These are phyloP conservation scores for Zeugodacus cucurbitae DNA, from an alignment of 1,140 invertebrate genomes.

Conservation along the genomic window DNA sequence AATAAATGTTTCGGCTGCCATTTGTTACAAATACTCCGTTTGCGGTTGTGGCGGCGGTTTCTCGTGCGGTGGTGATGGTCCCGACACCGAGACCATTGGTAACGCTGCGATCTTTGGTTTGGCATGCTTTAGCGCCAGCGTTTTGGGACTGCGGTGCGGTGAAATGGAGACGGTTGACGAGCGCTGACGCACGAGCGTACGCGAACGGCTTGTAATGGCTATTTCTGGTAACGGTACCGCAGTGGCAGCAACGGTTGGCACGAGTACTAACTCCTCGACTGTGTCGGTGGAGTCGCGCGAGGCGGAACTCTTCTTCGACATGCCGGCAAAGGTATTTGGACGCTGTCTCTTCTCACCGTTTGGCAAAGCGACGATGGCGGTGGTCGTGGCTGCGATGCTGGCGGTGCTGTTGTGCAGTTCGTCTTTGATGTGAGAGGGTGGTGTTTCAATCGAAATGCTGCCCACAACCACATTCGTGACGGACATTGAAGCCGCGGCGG, in stretches of 20 bases:
- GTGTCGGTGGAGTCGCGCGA: conserved; percentile 62
- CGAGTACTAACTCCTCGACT: conserved; percentile 53
- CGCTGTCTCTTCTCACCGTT: conserved; percentile 46
- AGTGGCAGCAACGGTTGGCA: background rate
- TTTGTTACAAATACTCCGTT: conserved; percentile 67
- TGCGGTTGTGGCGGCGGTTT: conserved; percentile 60
- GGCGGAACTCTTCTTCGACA: conserved; percentile 14
- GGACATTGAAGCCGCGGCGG: conserved; percentile 52
- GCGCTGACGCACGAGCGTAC: conserved; percentile 67
- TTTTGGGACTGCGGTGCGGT: conserved; percentile 66
- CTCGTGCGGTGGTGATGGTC: conserved; percentile 80
- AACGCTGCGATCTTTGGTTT: conserved; percentile 75
- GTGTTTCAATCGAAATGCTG: conserved; percentile 62
- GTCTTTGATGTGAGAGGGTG: conserved; percentile 61
- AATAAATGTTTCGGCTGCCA: conserved; percentile 66
- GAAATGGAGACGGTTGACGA: conserved; percentile 67
- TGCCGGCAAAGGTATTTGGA: conserved; percentile 46
- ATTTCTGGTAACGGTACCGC: conserved; percentile 70
- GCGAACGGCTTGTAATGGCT: conserved; percentile 68
- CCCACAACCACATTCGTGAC: conserved; percentile 61
- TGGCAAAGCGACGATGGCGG: conserved; percentile 47
- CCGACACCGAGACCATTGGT: conserved; percentile 80
- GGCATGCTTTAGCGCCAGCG: conserved; percentile 59
- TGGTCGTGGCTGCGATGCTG: conserved; percentile 48
- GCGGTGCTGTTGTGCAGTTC: conserved; percentile 51